A percentile compares a stretch with the other conserved stretches of the same genome.
Conservation (phyloP, 2,113 vertebrate genomes). For the Microtus pennsylvanicus region DNA sequence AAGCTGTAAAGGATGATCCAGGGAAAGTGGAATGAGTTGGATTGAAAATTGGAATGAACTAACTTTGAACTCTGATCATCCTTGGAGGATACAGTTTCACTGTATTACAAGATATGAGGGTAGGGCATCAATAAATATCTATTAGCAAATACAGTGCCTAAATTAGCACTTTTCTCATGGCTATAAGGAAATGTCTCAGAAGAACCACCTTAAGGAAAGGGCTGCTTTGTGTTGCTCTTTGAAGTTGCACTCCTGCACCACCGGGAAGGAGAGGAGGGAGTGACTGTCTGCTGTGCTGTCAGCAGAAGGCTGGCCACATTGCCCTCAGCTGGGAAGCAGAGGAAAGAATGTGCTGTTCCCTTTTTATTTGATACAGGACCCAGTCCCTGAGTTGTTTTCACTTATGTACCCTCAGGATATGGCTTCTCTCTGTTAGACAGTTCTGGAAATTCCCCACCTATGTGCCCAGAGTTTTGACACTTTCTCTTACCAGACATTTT, state of each 20-base stretch:
- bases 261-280: too few species aligned
- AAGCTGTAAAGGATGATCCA: background rate
- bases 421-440: background rate
- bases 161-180: background rate
- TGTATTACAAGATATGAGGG: background rate
- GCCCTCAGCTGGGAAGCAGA: background rate
- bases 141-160: background rate
- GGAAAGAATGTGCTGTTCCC: too few species aligned
- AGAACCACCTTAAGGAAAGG: background rate
- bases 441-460: background rate
- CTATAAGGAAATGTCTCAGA: background rate
- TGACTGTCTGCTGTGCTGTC: too few species aligned
- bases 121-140: background rate
- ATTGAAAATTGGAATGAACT: background rate
- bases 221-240: background rate
- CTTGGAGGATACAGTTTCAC: background rate
- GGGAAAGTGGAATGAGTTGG: background rate
- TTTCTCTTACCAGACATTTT: background rate
- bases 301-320: too few species aligned
- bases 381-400: background rate
- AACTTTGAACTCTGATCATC: background rate
- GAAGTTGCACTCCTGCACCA: background rate
- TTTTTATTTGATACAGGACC: too few species aligned
- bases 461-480: background rate
- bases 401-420: background rate